Conservation (phyloP, 2,113 vertebrate genomes). For the Bostrychus sinensis region DNA sequence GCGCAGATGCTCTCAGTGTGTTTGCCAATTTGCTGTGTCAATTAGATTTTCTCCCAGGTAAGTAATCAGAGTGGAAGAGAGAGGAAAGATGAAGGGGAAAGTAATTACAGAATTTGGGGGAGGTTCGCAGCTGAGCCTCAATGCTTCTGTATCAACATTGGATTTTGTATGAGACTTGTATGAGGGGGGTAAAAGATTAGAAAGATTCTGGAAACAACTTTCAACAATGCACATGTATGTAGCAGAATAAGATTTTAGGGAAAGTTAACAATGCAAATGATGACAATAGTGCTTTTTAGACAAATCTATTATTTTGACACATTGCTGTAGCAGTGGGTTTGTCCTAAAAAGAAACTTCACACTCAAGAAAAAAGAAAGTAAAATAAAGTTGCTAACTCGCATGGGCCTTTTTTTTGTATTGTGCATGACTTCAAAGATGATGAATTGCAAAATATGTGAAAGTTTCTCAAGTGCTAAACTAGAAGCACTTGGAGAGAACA, state of each 20-base stretch:
- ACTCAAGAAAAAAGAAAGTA: no score
- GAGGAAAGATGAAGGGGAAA: conserved; percentile 69
- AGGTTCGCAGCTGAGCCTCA: conserved; percentile 61
- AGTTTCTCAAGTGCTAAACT: no score
- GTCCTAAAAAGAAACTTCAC: conserved; percentile 1
- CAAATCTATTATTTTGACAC: conserved; percentile 13
- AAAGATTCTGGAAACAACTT: conserved; percentile 20
- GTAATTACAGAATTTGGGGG: conserved; percentile 70
- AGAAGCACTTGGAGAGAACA: no score
- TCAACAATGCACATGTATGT: conserved; percentile 5
- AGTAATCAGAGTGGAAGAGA: conserved; percentile 68
- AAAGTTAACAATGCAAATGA: conserved; percentile 43
- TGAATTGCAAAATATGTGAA: no score
- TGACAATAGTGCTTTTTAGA: conserved; percentile 32
- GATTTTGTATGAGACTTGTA: conserved; percentile 59
- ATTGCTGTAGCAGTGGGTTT: conserved; percentile 2
- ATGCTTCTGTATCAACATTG: conserved; percentile 45
- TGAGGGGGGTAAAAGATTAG: conserved; percentile 39
- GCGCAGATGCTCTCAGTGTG: conserved; percentile 67
- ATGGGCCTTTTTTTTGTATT: no score
- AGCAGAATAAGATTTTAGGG: background rate
- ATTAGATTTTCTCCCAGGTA: conserved; percentile 78
- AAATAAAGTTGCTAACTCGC: no score
- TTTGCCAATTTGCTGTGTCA: conserved; percentile 78
- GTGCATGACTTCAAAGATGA: no score